These are phyloP conservation scores for Nasua narica DNA, from an alignment of 2,797 vertebrate species.

Conservation along the genomic window DNA sequence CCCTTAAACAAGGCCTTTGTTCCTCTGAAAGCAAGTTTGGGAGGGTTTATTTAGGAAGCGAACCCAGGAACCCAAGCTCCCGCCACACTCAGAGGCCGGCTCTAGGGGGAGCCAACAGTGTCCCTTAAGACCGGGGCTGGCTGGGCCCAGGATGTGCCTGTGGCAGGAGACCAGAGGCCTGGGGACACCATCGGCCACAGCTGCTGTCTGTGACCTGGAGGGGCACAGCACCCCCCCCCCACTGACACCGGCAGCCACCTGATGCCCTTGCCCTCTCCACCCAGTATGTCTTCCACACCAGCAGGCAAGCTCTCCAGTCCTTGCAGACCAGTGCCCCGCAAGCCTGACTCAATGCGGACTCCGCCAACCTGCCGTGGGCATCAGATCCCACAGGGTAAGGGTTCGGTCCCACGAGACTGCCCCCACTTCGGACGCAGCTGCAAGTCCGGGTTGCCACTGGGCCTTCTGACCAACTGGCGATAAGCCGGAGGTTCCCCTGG, in stretches of 20 bases:
- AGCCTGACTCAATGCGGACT: background rate
- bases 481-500: background rate
- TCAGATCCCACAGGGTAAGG: background rate
- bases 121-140: background rate
- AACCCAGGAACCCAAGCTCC: background rate
- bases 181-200: background rate
- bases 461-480: background rate
- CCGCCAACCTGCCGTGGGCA: background rate
- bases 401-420: background rate
- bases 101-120: accelerated
- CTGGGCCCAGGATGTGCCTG: background rate
- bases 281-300: background rate
- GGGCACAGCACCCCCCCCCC: background rate
- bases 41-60: background rate
- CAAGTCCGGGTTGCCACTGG: background rate
- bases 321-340: background rate
- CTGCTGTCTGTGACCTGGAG: background rate
- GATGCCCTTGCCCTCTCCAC: background rate
- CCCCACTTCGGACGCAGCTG: background rate
- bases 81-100: background rate
- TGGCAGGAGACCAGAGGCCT: background rate
- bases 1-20: background rate
- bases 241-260: background rate
- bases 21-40: background rate
- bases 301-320: background rate